These are phyloP conservation scores for Elephantulus edwardii DNA, from an alignment of 2,113 vertebrate species.

Conservation along the genomic window DNA sequence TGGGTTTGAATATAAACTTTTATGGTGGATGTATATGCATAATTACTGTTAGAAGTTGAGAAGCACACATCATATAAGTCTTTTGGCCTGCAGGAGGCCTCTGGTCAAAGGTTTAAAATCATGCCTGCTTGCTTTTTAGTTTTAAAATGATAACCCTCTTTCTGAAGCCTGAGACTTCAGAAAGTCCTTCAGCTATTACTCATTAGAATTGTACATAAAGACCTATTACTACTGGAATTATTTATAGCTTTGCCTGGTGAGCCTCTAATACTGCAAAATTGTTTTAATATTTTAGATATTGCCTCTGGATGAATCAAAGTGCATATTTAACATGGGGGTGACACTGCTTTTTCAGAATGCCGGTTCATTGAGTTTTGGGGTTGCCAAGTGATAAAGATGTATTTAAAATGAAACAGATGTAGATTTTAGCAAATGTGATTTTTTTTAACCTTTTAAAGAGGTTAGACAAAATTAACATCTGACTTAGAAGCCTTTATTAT, in stretches of 20 bases:
- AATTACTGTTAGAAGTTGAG: neutral
- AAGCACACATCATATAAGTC: neutral
- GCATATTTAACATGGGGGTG: neutral
- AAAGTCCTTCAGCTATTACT: conserved; percentile 28
- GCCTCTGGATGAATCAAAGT: conserved; percentile 12
- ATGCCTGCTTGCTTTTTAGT: conserved; percentile 28
- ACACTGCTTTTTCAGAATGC: neutral
- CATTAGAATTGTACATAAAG: conserved; percentile 28
- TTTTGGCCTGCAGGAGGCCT: neutral
- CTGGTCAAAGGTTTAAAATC: neutral
- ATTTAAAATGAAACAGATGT: too few species aligned
- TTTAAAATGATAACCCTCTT: conserved; percentile 23
- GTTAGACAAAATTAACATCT: neutral
- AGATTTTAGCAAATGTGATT: neutral
- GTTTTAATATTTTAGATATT: conserved; percentile 37
- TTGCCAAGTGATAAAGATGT: neutral
- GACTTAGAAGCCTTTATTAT: neutral
- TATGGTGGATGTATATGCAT: neutral
- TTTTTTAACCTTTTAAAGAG: conserved; percentile 3
- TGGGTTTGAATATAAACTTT: conserved; percentile 15
- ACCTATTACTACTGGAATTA: conserved; percentile 29
- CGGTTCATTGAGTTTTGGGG: neutral
- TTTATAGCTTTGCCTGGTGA: conserved; percentile 14
- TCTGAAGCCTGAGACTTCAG: neutral
- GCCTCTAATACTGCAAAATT: neutral